A percentile compares a stretch with the other conserved stretches of the same genome.
These are phyloP conservation scores for Paelopatides confundens DNA, from an alignment of 53 echinoderm and acorn worm species.

Conservation along the genomic window DNA sequence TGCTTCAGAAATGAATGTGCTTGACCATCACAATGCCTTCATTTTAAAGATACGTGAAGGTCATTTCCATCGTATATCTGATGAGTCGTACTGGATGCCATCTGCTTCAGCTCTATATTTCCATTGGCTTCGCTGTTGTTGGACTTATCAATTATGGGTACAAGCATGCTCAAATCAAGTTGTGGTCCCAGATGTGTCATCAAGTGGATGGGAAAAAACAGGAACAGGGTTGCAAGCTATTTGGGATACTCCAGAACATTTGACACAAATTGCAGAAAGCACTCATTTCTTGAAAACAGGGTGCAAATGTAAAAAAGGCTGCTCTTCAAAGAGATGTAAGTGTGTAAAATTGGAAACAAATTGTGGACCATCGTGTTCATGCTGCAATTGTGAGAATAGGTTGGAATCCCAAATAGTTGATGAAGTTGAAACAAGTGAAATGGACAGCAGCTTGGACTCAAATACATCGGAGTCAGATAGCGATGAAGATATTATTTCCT, in stretches of 20 bases:
- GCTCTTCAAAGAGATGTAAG: not conserved
- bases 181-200: slow-evolving; percentile 12
- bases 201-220: slow-evolving; percentile 34
- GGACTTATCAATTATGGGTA: slow-evolving; percentile 57
- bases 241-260: slow-evolving; percentile 31
- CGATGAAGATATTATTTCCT: slow-evolving; percentile 45
- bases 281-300: slow-evolving; percentile 23
- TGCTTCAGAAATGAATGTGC: not conserved
- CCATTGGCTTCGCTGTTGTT: slow-evolving; percentile 54
- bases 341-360: not conserved
- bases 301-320: slow-evolving; percentile 10
- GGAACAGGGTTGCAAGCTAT: slow-evolving; percentile 2
- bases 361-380: slow-evolving; percentile 29
- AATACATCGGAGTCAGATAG: not conserved
- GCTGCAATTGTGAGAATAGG: not conserved
- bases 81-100: slow-evolving; percentile 61
- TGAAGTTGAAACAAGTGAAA: not conserved
- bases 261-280: slow-evolving; percentile 6
- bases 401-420: not conserved
- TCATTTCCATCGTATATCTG: slow-evolving; percentile 48
- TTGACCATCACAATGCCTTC: slow-evolving; percentile 36
- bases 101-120: slow-evolving; percentile 34
- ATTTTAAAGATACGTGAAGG: slow-evolving; percentile 24
- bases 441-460: too few relatives aligned
- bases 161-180: slow-evolving; percentile 31